Percentiles rank a stretch among this genome's conserved stretches.
Evolutionary conservation across 2,113 vertebrate genomes (phyloP).

Genomic region (Daboia siamensis): DNA sequence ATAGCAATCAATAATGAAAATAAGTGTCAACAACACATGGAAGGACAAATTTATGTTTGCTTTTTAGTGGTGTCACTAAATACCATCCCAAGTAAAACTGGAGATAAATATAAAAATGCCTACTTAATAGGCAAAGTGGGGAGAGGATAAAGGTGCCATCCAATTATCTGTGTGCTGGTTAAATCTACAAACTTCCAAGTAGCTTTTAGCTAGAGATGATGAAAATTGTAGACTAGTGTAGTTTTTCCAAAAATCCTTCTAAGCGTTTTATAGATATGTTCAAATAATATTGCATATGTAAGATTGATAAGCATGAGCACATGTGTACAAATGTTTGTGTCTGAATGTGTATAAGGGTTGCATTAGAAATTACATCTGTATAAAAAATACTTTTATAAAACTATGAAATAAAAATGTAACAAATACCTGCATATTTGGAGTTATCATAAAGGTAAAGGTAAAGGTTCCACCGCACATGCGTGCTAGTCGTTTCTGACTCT

Average conservation of each 20-base stretch:
- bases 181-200: not conserved
- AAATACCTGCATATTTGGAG: not conserved
- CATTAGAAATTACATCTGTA: not conserved
- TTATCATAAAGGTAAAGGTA: too few species aligned
- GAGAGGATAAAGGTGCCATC: not conserved
- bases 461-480: too few species aligned
- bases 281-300: not conserved
- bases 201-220: not conserved
- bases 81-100: not conserved
- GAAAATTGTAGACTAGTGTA: not conserved
- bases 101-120: not conserved
- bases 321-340: not conserved
- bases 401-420: not conserved
- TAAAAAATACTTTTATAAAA: not conserved
- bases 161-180: not conserved
- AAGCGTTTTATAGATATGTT: not conserved
- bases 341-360: not conserved
- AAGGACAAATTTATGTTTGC: not conserved
- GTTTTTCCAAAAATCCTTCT: not conserved
- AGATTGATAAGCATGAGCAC: not conserved
- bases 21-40: not conserved
- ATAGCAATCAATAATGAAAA: not conserved
- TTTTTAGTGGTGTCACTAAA: not conserved
- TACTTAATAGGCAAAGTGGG: not conserved
- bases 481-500: too few species aligned